Evolutionary conservation across 2,113 vertebrate species (phyloP).

Genomic region (Plotosus lineatus): DNA sequence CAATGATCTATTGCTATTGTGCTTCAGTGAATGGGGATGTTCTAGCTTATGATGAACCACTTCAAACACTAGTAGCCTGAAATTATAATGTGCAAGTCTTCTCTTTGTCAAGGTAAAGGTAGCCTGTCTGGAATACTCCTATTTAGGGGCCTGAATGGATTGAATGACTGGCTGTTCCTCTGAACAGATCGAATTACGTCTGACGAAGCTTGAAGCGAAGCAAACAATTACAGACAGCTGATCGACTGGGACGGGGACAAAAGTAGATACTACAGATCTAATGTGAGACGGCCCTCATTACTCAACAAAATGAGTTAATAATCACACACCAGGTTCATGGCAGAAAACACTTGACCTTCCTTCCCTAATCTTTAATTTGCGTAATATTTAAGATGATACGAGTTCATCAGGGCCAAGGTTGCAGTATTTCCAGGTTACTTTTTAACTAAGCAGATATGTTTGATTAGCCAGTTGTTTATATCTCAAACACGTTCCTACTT

Average conservation of each 20-base stretch:
- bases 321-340: not conserved
- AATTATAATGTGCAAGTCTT: not conserved
- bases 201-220: not conserved
- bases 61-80: not conserved
- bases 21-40: not conserved
- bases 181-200: conserved; percentile 20
- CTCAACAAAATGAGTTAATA: not conserved
- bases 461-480: not conserved
- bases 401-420: not conserved
- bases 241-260: not conserved
- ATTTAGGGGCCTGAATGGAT: not conserved
- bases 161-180: not conserved
- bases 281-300: not conserved
- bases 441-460: not conserved
- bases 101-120: not conserved
- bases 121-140: not conserved
- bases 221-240: not conserved
- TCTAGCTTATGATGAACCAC: not conserved
- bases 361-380: not conserved
- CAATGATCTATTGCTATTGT: not conserved
- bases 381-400: not conserved
- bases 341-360: not conserved
- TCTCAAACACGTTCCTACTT: conserved; percentile 46
- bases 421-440: not conserved
- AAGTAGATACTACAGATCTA: not conserved